Base-by-base conservation (phyloP, 2,888 invertebrate species). In the Lasius fuliginosus region DNA sequence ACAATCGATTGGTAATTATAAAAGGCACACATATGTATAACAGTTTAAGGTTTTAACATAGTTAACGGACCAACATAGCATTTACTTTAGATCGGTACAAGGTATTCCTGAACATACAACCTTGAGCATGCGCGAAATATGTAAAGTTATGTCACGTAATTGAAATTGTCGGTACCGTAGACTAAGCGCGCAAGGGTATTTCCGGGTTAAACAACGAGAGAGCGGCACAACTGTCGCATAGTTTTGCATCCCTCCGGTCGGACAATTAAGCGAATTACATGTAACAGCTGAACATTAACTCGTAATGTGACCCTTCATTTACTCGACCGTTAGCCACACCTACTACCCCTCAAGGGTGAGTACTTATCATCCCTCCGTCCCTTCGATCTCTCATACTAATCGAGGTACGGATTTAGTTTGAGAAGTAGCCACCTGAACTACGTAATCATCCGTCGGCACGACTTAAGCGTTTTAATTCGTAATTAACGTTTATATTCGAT, bases 231-330 rank as follows among this genome's bases (percentile, higher is more conserved):
- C 87, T 90, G 91, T 90, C 90, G 91, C 90, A 83, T 91, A 89
- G 89, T 92, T 92, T 91, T 87, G 85, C 90, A 89, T 90, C 90
- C 90, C 90, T 90, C 84, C 86, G 90, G 90, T 86, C 87, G 90
- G 90, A 94, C 93, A 94, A 94, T 94, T 94, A 94, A 93, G 90
- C 92, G 93, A 94, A 94, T 94, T 93, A 91, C 94, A 93, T 93
- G 94, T 94, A 94, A 94, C 94, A 94, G 94, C 94, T 94, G 94
- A 94, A 92, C 94, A 93, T 94, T 94, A 94, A 93, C 93, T 94
- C 92, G 93, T 92, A 94, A 94, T 93, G 94, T 91, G 93, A 94
- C 94, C 94, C 94, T 94, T 94, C 94, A 94, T 94, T 94, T 94
- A 94, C 94, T 94, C 94, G 93, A 89, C 92, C 94, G 93, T 94